Conservation (phyloP, 2,113 vertebrate genomes). For the Coptodon rendalli region DNA sequence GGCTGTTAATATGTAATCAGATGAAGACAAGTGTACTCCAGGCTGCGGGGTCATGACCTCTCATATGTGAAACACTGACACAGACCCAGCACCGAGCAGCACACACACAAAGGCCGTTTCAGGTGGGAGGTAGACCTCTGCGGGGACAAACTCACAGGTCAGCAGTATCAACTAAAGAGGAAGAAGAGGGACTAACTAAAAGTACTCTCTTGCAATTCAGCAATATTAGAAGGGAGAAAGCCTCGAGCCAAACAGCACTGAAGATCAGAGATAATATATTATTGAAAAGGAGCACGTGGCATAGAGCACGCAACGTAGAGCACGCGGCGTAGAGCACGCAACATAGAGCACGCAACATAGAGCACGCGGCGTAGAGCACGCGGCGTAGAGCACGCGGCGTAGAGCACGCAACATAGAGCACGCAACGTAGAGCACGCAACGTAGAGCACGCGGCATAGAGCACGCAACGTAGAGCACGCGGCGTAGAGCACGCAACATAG, state of each 20-base stretch:
- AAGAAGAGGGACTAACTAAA: not conserved
- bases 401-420: too few relatives aligned
- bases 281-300: conserved; percentile 6
- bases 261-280: conserved; percentile 34
- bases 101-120: not conserved
- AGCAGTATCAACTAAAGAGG: conserved; percentile 25
- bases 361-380: too few relatives aligned
- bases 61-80: conserved; percentile 40
- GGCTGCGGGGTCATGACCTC: conserved; percentile 48
- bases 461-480: too few relatives aligned
- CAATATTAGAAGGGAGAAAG: conserved; percentile 21
- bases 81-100: conserved; percentile 15
- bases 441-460: not conserved
- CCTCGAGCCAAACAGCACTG: not conserved
- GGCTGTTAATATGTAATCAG: conserved; percentile 57
- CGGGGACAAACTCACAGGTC: conserved; percentile 47
- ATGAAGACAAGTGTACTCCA: conserved; percentile 55
- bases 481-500: not conserved
- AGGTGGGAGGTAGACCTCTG: conserved; percentile 32
- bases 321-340: too few relatives aligned
- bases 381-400: too few relatives aligned
- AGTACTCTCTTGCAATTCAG: conserved; percentile 26
- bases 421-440: too few relatives aligned
- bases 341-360: too few relatives aligned
- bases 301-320: too few relatives aligned